Evolutionary conservation across 2,888 invertebrate genomes (phyloP), one percentile per base, ranked within the genome.

Genomic region (Strigamia transsilvanica): DNA sequence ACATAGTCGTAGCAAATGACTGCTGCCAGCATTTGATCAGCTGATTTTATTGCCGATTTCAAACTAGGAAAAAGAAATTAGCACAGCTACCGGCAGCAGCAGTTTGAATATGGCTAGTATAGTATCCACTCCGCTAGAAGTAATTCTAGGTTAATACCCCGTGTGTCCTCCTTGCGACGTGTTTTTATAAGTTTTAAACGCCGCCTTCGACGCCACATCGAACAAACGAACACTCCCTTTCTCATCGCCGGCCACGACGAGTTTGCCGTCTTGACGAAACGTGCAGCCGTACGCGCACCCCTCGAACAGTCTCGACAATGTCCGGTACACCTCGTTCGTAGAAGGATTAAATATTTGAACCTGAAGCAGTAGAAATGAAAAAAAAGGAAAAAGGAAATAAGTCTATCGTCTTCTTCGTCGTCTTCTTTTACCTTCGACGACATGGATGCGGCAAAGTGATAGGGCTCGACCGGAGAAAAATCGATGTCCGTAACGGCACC

Each of bases 401-500:
- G n/a, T n/a, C n/a, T n/a, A n/a, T n/a, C n/a, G n/a, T n/a, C n/a
- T 27, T 3, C 3, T 3, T 27, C 27, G 27, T 27, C 27, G 27
- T 27, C 27, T 27, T 27, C 27, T 27, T 27, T 87, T 85, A 97
- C 94, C 87, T 95, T 91, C 0, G 95, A 94, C 0, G 97, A 97
- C 87, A 94, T 96, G 82, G 98, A 97, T 21, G 96, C 94, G 9
- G 97, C 97, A 89, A 98, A 95, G 87, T 94, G 93, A 89, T 95
- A 92, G 0, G 98, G 97, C 86, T 95, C 93, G 12, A 93, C 91
- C 0, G 96, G 95, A 83, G 95, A 94, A 87, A 98, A 96, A 87
- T 97, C 94, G 73, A 98, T 91, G 86, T 94, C 93, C 87, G 97
- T 96, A 82, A 99, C 94, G 0, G 95, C 93, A 27, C 96, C 96